Base-by-base conservation (phyloP, 2,113 vertebrate species). In the Megaceryle torquata region DNA sequence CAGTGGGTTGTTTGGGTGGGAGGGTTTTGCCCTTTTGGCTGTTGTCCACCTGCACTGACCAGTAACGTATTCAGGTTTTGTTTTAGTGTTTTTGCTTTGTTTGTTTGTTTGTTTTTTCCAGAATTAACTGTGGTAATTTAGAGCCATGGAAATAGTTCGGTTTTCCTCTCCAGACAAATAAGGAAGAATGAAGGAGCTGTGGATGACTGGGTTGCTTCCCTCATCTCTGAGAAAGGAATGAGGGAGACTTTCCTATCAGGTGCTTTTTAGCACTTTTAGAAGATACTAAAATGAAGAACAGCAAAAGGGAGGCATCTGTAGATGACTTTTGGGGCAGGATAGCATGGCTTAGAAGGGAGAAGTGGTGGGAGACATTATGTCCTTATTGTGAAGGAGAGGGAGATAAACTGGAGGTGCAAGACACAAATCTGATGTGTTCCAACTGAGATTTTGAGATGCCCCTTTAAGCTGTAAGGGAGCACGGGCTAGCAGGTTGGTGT, bases 401-500 rank as follows among this genome's bases (percentile, higher is more conserved):
- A 70, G 8, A 13, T 22, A 26, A 2, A 88, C 8, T 11, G 11
- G 57, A 76, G 33, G 10, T 17, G 14, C 5, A 5, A 50, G 20
- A 54, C 24, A n/a, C 43, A 64, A 54, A 82, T 21, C 18, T 37
- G 60, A 11, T 9, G 17, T 24, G 26, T 86, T 86, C 57, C 75
- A 72, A 63, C 4, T 33, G 54, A 48, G 54, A 51, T 64, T 69
- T 18, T 54, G 37, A 35, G 31, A 11, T 21, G 46, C 22, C 20
- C 13, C 51, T 78, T 29, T 48, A 35, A 44, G n/a, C 50, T 7
- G 3, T 7, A 33, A 26, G 22, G 16, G 19, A 57, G n/a, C 15
- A 5, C 0, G 6, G 41, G 13, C 17, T 33, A 5, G 8, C 35
- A 35, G 29, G 9, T 9, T 28, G 59, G 29, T 0, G 6, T 28